A percentile compares a stretch with the other conserved stretches of the same genome.
These are phyloP conservation scores for Zaprionus lachaisei DNA, from an alignment of 1,140 invertebrate genomes.

Conservation along the genomic window DNA sequence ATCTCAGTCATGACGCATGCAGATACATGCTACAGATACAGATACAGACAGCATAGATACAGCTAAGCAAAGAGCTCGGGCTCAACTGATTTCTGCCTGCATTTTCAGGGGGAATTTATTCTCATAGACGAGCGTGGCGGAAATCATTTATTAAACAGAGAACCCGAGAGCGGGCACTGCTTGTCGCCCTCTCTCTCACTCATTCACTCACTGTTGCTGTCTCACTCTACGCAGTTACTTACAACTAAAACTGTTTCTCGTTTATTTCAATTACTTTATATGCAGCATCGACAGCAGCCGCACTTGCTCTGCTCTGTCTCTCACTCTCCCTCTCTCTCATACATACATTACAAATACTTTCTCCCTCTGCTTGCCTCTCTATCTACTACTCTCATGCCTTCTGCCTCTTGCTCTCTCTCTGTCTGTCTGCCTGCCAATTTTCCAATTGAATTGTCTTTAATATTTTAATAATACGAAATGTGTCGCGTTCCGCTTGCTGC, in stretches of 20 bases:
- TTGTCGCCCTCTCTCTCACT: background rate
- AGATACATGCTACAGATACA: conserved; percentile 27
- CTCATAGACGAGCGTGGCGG: conserved; percentile 60
- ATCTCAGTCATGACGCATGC: conserved; percentile 65
- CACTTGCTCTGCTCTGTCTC: background rate
- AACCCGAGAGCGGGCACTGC: background rate
- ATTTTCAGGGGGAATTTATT: conserved; percentile 27
- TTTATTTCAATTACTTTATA: conserved; percentile 81
- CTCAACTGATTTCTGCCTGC: conserved; percentile 57
- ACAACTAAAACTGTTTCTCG: conserved; percentile 46
- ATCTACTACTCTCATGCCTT: background rate
- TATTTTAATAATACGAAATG: conserved; percentile 76
- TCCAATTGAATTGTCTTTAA: conserved; percentile 82
- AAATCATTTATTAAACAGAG: conserved; percentile 80
- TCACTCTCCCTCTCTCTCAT: background rate
- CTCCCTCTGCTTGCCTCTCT: conserved; percentile 1
- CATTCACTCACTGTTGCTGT: conserved; percentile 2
- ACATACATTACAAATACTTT: background rate
- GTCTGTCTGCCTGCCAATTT: conserved; percentile 69
- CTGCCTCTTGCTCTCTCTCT: conserved; percentile 1
- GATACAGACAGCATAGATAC: conserved; percentile 20
- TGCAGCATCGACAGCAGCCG: conserved; percentile 43
- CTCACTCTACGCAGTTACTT: conserved; percentile 7
- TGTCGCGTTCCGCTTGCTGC: conserved; percentile 20
- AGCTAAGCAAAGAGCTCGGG: conserved; percentile 31